phyloP scores from a whole-genome alignment of 2,113 vertebrate genomes.

The Sterrhoptilus dennistouni region DNA sequence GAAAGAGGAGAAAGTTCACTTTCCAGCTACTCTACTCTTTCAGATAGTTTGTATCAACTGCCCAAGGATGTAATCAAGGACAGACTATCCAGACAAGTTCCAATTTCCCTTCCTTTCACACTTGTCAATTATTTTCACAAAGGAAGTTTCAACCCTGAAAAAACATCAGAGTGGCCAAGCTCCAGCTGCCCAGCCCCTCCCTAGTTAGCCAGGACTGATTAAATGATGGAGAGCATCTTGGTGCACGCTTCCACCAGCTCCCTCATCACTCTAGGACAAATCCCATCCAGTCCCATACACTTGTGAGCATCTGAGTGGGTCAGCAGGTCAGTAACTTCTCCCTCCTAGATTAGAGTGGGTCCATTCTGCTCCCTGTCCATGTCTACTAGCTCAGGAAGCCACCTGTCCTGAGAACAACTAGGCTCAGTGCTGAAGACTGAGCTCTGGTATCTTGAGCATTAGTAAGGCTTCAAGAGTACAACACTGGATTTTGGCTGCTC shows the following conservation, averaged over 20 bases:
- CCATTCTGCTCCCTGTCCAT: not conserved
- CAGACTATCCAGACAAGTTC: not conserved
- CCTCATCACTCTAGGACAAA: not conserved
- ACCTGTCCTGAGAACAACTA: fast-evolving
- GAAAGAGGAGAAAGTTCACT: not conserved
- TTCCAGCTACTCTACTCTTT: not conserved
- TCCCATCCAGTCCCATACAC: not conserved
- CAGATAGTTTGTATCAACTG: not conserved
- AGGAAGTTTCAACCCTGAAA: fast-evolving
- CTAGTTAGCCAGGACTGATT: not conserved
- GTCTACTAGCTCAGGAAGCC: not conserved
- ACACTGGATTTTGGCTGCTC: not conserved
- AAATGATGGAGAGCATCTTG: not conserved
- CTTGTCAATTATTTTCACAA: not conserved
- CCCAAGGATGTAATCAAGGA: not conserved
- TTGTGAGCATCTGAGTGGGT: not conserved
- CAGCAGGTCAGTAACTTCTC: not conserved
- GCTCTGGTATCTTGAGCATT: not conserved
- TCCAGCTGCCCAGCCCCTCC: fast-evolving
- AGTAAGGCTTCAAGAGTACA: not conserved
- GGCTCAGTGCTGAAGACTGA: not conserved
- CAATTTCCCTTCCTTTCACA: not conserved
- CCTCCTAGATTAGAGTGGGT: not conserved
- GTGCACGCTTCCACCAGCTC: not conserved
- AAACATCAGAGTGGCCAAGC: fast-evolving